These are phyloP conservation scores for Campaea margaritaria DNA, from an alignment of 2,888 invertebrate species.

Conservation along the genomic window DNA sequence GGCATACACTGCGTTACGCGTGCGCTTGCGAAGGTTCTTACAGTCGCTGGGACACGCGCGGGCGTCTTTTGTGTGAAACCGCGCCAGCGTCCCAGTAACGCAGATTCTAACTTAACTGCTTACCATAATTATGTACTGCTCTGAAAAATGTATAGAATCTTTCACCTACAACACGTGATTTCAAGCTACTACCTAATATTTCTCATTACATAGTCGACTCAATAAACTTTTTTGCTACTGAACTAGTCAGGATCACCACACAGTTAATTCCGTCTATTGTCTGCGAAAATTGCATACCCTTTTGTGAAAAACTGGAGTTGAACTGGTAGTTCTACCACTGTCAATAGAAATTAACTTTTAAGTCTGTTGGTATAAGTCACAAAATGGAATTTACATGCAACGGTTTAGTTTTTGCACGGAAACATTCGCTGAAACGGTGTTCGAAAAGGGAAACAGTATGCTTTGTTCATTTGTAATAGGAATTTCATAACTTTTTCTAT, in stretches of 20 bases:
- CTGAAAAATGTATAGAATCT: too few relatives aligned
- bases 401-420: constrained; percentile 38
- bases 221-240: background rate
- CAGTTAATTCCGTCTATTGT: constrained; percentile 61
- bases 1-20: too few relatives aligned
- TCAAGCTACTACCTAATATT: too few relatives aligned
- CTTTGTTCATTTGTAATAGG: constrained; percentile 3
- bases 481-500: too few relatives aligned
- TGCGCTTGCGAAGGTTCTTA: too few relatives aligned
- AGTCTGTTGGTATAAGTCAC: constrained; percentile 29
- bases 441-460: constrained; percentile 41
- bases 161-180: too few relatives aligned
- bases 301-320: constrained; percentile 49
- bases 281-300: constrained; percentile 55
- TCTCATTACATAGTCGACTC: too few relatives aligned
- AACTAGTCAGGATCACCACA: constrained; percentile 44
- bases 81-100: too few relatives aligned
- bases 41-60: too few relatives aligned
- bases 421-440: constrained; percentile 43
- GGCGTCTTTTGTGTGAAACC: too few relatives aligned
- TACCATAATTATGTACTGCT: too few relatives aligned
- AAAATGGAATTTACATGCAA: constrained; percentile 26
- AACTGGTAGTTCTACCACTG: constrained; percentile 14
- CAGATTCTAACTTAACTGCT: too few relatives aligned
- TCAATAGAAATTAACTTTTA: constrained; percentile 42